Evolutionary conservation across 2,888 invertebrate species (phyloP).

Genomic region (Mesochorus sp.): DNA sequence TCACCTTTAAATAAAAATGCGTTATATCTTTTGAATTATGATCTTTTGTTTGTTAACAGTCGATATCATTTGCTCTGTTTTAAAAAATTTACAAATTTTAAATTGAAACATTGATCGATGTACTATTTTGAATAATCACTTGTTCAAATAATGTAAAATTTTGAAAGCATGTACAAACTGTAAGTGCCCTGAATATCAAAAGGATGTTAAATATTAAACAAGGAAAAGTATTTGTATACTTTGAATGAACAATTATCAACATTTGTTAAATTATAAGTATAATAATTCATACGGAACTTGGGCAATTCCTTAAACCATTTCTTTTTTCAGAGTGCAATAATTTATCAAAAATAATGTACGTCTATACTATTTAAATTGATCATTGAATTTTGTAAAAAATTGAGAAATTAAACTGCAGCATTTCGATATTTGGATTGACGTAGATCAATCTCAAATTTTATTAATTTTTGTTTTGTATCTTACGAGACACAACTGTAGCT

Average conservation of each 20-base stretch:
- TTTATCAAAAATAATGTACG: not conserved
- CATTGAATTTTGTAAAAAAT: not conserved
- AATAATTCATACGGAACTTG: not conserved
- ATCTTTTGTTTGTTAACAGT: not conserved
- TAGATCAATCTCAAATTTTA: too few relatives aligned
- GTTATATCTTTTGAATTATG: not conserved
- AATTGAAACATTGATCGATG: not conserved
- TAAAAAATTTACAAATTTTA: not conserved
- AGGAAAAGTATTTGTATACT: not conserved
- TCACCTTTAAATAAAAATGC: not conserved
- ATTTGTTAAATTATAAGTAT: not conserved
- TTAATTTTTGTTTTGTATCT: too few relatives aligned
- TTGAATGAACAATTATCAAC: not conserved
- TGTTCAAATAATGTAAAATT: not conserved
- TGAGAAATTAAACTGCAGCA: not conserved
- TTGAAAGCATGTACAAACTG: not conserved
- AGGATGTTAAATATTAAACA: not conserved
- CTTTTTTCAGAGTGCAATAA: not conserved
- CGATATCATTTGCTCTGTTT: not conserved
- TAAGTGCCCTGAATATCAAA: not conserved
- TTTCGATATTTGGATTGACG: not conserved
- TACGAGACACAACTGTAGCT: too few relatives aligned
- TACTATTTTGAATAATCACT: not conserved
- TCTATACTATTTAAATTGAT: too few relatives aligned
- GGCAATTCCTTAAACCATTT: not conserved